These are phyloP conservation scores for Luehdorfia chinensis DNA, from an alignment of 1,140 invertebrate genomes.

Conservation along the genomic window DNA sequence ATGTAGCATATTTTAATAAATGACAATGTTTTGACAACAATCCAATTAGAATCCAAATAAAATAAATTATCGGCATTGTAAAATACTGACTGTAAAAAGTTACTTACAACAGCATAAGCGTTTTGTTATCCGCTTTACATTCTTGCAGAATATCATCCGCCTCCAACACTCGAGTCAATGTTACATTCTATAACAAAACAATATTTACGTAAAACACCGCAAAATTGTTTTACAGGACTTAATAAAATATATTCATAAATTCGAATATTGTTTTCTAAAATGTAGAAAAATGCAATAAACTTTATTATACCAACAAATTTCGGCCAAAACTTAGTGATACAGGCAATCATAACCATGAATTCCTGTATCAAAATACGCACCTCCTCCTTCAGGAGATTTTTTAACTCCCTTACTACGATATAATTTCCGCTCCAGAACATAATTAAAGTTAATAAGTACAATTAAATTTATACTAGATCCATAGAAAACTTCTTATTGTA, in stretches of 20 bases:
- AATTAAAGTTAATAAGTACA: slow-evolving; percentile 68
- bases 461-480: slow-evolving; percentile 59
- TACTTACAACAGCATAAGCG: slow-evolving; percentile 95
- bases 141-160: slow-evolving; percentile 97
- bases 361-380: slow-evolving; percentile 61
- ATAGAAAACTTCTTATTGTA: slow-evolving; percentile 58
- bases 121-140: slow-evolving; percentile 95
- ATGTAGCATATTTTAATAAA: no score
- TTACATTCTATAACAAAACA: slow-evolving; percentile 87
- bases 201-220: slow-evolving; percentile 5
- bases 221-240: slow-evolving; percentile 2
- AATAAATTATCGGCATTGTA: no score
- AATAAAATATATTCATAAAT: not conserved
- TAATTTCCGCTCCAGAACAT: slow-evolving; percentile 72
- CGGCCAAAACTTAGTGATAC: slow-evolving; percentile 22
- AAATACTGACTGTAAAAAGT: no score
- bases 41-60: no score
- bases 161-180: slow-evolving; percentile 92
- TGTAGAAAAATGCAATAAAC: slow-evolving; percentile 1
- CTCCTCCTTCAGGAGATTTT: slow-evolving; percentile 64
- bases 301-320: slow-evolving; percentile 3
- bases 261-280: not conserved
- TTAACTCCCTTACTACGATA: slow-evolving; percentile 59
- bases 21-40: no score
- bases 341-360: slow-evolving; percentile 63